phyloP scores from a whole-genome alignment of 2,888 invertebrate genomes.

The Aleiodes testaceus region DNA sequence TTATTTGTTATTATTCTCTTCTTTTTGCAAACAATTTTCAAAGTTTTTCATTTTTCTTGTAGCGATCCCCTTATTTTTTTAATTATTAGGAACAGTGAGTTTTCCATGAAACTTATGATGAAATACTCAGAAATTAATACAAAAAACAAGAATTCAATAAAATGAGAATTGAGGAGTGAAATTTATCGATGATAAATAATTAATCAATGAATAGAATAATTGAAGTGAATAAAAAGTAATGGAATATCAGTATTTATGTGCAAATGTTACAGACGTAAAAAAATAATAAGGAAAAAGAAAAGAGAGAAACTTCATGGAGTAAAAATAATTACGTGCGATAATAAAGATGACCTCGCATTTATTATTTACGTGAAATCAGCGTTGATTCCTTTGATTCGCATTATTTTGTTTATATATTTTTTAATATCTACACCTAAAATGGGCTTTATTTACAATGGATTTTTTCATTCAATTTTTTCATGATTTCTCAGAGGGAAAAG shows the following conservation, averaged over 20 bases:
- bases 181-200: no score
- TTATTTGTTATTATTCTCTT: not conserved
- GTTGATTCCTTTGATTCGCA: conserved; percentile 60
- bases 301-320: not conserved
- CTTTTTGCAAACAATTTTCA: not conserved
- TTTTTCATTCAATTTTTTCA: conserved; percentile 34
- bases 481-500: conserved; percentile 43
- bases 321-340: conserved; percentile 17
- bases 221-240: not conserved
- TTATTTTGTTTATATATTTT: conserved; percentile 56
- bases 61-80: not conserved
- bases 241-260: conserved; percentile 2
- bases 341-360: not conserved
- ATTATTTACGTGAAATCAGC: conserved; percentile 1
- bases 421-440: conserved; percentile 62
- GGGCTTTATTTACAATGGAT: conserved; percentile 63
- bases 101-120: not conserved
- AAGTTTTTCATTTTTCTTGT: not conserved
- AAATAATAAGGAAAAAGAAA: not conserved
- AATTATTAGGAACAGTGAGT: not conserved
- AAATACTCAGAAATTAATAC: no score
- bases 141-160: no score
- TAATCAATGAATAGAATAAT: not conserved
- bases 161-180: no score
- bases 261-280: not conserved